Evolutionary conservation across 2,113 vertebrate genomes (phyloP).

Genomic region (Actenoides lindsayi): DNA sequence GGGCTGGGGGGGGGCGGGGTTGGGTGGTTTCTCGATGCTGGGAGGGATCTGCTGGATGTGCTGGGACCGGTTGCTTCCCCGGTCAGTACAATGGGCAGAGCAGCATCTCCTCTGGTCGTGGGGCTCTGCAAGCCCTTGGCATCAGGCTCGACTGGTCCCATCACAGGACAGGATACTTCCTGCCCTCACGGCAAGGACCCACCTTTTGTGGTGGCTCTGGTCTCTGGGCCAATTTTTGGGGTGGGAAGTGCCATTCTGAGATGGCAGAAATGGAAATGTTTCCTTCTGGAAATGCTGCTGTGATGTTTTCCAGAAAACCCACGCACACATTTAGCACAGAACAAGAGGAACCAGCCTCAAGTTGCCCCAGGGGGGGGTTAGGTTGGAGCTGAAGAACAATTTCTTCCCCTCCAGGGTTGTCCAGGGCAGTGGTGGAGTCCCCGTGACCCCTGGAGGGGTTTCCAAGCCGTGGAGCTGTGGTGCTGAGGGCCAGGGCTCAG

Average conservation of each 20-base stretch:
- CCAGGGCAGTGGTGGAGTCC: not conserved
- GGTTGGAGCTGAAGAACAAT: no score
- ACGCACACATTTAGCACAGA: rapidly evolving
- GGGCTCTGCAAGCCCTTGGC: not conserved
- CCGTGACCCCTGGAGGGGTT: not conserved
- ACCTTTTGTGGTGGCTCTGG: not conserved
- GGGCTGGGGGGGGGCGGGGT: no score
- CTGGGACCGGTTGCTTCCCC: not conserved
- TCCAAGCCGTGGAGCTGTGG: no score
- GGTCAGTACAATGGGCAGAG: not conserved
- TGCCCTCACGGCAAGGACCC: rapidly evolving
- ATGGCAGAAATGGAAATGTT: not conserved
- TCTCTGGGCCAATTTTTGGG: not conserved
- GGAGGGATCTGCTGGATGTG: not conserved
- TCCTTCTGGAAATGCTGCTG: rapidly evolving
- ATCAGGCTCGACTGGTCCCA: not conserved
- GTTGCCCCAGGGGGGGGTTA: no score
- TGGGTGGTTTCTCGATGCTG: not conserved
- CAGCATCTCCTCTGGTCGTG: rapidly evolving
- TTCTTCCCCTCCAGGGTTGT: no score
- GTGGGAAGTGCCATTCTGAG: not conserved
- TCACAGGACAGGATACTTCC: not conserved
- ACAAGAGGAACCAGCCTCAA: no score
- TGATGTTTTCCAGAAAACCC: not conserved
- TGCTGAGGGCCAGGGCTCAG: no score